Base-by-base conservation (phyloP, 2,113 vertebrate species). In the Pitta sordida region DNA sequence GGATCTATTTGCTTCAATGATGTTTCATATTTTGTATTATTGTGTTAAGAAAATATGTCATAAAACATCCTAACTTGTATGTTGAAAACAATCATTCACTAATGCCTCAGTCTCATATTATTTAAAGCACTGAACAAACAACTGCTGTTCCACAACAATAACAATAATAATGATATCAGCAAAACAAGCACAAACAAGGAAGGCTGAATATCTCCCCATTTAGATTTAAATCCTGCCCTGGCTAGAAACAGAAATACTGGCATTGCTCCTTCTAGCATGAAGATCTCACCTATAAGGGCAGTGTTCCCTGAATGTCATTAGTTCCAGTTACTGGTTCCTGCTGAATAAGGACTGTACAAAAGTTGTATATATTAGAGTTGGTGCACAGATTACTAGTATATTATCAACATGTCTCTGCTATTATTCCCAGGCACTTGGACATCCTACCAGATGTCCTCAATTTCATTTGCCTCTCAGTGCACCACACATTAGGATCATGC, bases 281-380 rank as follows among this genome's bases (percentile, higher is more conserved):
- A 94, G 95, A 90, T 74, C 82, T 85, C 93, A 87, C 86, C 89
- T 93, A 29, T 79, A 90, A 89, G 51, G 43, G 89, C 89, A 96
- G 89, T 92, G 89, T 96, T 93, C 89, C 91, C 43, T 96, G 92
- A 96, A 96, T 96, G 96, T 94, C 90, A 92, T 96, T 96, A 95
- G 95, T 92, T 95, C 51, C 85, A 91, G 77, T 78, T 93, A 75
- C 6, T 60, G 83, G 81, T 69, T 95, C 78, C 81, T 96, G 92
- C 95, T 96, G 89, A 92, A 95, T 68, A 92, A 96, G 94, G 77
- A 87, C 30, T 2, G 2, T 44, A 62, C 32, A 60, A 5, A 92
- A 90, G 91, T 92, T 96, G 90, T 89, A 84, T 82, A 41, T 76
- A 74, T 80, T 34, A 86, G 68, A 88, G 80, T 81, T 77, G 51